Percentiles rank a stretch among this genome's conserved stretches.
phyloP scores from a whole-genome alignment of 1,140 invertebrate species.

The Condylostylus longicornis region DNA sequence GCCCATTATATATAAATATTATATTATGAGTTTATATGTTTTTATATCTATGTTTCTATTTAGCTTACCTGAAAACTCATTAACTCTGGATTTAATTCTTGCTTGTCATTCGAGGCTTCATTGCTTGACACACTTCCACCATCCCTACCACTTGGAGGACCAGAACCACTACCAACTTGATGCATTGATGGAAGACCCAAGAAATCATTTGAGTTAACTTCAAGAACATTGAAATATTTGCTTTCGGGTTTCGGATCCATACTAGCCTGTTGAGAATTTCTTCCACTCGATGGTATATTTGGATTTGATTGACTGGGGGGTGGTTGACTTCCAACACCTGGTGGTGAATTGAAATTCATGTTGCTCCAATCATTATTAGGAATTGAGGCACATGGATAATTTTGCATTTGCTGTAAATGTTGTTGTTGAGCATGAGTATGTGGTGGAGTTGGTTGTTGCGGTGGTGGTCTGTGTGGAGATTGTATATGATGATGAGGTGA shows the following conservation, averaged over 20 bases:
- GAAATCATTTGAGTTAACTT: slow-evolving; percentile 24
- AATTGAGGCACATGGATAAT: not conserved
- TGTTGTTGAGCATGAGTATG: not conserved
- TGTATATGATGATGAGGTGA: not conserved
- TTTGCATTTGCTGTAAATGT: not conserved
- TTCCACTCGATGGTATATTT: not conserved
- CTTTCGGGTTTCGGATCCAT: slow-evolving; percentile 9
- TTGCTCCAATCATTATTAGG: not conserved
- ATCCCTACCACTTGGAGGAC: not conserved
- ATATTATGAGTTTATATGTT: too few species aligned
- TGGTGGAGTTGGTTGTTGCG: not conserved
- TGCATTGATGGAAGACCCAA: slow-evolving; percentile 30
- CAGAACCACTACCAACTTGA: slow-evolving; percentile 13
- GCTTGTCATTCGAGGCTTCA: not conserved
- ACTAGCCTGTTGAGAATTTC: not conserved
- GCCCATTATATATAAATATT: too few species aligned
- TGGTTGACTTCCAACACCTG: not conserved
- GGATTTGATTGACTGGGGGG: too few species aligned
- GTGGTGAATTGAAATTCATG: not conserved
- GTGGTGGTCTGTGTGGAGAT: not conserved
- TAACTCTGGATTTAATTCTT: slow-evolving; percentile 11
- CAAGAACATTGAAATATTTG: slow-evolving; percentile 24
- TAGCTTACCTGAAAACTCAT: slow-evolving; percentile 21
- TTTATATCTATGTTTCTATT: too few species aligned
- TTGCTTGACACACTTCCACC: not conserved